These are phyloP conservation scores for Drosophila pectinifera DNA, from an alignment of 1,140 invertebrate genomes.

Conservation along the genomic window DNA sequence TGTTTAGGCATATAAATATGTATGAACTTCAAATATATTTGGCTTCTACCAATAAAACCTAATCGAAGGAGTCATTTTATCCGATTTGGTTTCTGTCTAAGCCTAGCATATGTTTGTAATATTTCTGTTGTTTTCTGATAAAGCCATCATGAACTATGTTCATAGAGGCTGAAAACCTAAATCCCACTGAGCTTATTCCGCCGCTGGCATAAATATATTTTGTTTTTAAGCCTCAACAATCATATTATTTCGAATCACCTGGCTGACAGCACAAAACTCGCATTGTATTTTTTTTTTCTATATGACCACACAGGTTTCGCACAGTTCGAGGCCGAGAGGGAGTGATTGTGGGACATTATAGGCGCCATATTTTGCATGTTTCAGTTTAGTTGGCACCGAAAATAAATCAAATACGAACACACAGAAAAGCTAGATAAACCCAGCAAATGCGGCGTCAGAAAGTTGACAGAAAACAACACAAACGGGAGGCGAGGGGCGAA, in stretches of 20 bases:
- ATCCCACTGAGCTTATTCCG: background rate
- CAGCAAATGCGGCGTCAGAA: constrained; percentile 40
- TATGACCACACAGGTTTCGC: background rate
- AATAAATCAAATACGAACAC: constrained; percentile 66
- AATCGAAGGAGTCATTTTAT: background rate
- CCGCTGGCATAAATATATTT: background rate
- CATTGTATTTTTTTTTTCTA: background rate
- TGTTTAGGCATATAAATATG: too few relatives aligned
- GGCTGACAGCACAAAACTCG: constrained; percentile 25
- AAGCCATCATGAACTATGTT: constrained; percentile 1
- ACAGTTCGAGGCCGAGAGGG: background rate
- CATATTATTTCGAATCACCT: constrained; percentile 24
- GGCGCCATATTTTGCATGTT: constrained; percentile 57
- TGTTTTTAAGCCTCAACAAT: constrained; percentile 26
- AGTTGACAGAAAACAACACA: constrained; percentile 23
- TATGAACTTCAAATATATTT: too few relatives aligned
- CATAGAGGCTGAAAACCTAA: background rate
- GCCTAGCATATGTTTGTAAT: background rate
- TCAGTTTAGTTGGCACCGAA: constrained; percentile 59
- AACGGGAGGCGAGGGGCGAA: background rate
- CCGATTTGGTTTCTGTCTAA: background rate
- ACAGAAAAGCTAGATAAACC: constrained; percentile 46
- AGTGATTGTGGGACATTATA: constrained; percentile 35
- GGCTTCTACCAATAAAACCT: background rate
- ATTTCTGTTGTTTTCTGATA: constrained; percentile 1